Evolutionary conservation across 2,888 invertebrate genomes (phyloP).

Genomic region (Nomada flava): DNA sequence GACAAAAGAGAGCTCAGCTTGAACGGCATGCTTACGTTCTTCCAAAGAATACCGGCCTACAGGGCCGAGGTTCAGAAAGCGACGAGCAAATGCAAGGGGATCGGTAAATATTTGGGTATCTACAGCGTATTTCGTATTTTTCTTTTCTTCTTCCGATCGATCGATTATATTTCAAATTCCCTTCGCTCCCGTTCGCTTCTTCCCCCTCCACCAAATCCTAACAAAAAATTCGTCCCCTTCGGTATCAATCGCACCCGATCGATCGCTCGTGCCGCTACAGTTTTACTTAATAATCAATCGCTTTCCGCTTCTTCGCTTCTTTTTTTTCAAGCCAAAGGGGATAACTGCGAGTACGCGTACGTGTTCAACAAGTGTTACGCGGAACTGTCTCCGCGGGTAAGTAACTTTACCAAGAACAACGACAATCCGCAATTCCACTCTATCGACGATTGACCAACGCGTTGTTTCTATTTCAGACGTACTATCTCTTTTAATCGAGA

Average conservation of each 20-base stretch:
- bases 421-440: no score
- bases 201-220: no score
- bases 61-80: constrained; percentile 79
- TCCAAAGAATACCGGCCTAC: constrained; percentile 82
- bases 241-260: constrained; percentile 59
- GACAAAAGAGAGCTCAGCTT: constrained; percentile 80
- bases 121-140: constrained; percentile 42
- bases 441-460: background rate
- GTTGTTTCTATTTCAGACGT: constrained; percentile 71
- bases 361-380: constrained; percentile 82
- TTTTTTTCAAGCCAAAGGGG: constrained; percentile 75
- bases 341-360: constrained; percentile 81
- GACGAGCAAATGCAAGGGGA: constrained; percentile 78
- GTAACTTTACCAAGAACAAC: constrained; percentile 22
- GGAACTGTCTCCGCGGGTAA: constrained; percentile 77
- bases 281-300: background rate
- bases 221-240: no score
- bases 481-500: constrained; percentile 75
- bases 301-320: background rate
- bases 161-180: background rate
- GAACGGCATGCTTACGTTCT: constrained; percentile 80
- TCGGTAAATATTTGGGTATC: constrained; percentile 80
- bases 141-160: background rate
- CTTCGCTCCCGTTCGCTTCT: background rate
- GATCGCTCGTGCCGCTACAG: constrained; percentile 37